Evolutionary conservation across 2,888 invertebrate genomes (phyloP).

Genomic region (Syrphus vitripennis): DNA sequence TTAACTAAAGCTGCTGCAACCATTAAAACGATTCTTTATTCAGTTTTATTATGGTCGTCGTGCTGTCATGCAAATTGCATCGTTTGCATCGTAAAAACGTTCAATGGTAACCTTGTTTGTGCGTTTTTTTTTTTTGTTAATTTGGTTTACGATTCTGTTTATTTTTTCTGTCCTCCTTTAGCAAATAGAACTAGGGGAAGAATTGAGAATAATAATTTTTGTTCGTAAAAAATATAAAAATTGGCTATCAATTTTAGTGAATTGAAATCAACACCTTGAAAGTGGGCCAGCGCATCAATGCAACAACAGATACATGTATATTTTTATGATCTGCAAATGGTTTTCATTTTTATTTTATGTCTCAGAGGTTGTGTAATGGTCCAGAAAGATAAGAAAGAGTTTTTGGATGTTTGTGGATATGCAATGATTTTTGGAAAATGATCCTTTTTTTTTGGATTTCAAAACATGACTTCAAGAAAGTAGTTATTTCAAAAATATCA

Average conservation of each 20-base stretch:
- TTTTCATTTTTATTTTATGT: neutral
- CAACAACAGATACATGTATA: constrained; percentile 32
- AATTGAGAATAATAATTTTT: neutral
- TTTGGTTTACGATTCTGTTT: neutral
- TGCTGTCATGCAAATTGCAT: constrained; percentile 71
- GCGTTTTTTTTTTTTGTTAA: constrained; percentile 10
- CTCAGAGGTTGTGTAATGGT: neutral
- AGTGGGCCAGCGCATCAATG: constrained; percentile 12
- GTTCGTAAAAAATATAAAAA: constrained; percentile 46
- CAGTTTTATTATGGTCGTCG: constrained; percentile 64
- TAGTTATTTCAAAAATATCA: too few relatives aligned
- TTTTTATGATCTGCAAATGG: constrained; percentile 26
- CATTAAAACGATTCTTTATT: constrained; percentile 70
- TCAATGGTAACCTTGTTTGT: constrained; percentile 67
- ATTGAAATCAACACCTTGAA: constrained; percentile 65
- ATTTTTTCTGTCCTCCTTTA: neutral
- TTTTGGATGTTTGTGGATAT: neutral
- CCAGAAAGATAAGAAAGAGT: too few relatives aligned
- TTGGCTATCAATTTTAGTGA: constrained; percentile 63
- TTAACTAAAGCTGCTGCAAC: constrained; percentile 52
- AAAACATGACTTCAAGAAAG: too few relatives aligned
- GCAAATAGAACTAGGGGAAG: neutral
- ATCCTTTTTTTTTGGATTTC: neutral
- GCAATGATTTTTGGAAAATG: neutral
- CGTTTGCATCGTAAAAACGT: constrained; percentile 70